Base-by-base conservation (phyloP, 1,140 invertebrate genomes). In the Drosophila teissieri region DNA sequence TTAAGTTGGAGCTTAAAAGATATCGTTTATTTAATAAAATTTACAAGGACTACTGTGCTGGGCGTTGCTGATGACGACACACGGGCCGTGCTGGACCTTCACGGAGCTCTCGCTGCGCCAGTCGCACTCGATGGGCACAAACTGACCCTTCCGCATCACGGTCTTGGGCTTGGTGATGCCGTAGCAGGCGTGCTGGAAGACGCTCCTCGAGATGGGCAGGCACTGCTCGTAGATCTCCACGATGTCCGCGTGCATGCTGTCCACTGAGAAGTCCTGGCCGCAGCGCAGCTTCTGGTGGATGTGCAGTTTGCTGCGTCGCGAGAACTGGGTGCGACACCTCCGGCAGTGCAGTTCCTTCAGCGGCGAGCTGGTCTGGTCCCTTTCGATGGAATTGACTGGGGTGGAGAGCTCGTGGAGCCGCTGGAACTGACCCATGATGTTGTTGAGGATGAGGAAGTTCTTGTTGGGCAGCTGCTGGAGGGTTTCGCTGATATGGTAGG, bases 181-280 rank as follows among this genome's bases (percentile, higher is more conserved):
- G 31, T 86, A 86, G 61, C 82, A 85, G 52, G 65, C 69, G 22
- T 75, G 81, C 46, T 86, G 82, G 14, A 65, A 75, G 37, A 44
- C 22, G 34, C 39, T 86, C 22, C 82, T 80, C 8, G 83, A 86
- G 44, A 85, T 81, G 56, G 82, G 82, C 36, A 86, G 53, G 24
- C 82, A 85, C 40, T 85, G 78, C 40, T 86, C 82, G n/a, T 85
- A 86, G 61, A 85, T 68, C 46, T 86, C 82, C 0, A 86, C 64
- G n/a, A 85, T 81, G 4, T 85, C 82, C n/a, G 78, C 68, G 40
- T 85, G 82, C 40, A 85, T 78, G 65, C 64, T 86, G 65, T 81
- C 78, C 57, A 86, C 70, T 8, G 73, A 68, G 24, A 86, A 85
- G 24, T 85, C 82, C 69, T 82, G 78, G 31, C 82, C 82, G 11